Conservation (phyloP, 2,797 vertebrate genomes). For the Coregonus sp. region DNA sequence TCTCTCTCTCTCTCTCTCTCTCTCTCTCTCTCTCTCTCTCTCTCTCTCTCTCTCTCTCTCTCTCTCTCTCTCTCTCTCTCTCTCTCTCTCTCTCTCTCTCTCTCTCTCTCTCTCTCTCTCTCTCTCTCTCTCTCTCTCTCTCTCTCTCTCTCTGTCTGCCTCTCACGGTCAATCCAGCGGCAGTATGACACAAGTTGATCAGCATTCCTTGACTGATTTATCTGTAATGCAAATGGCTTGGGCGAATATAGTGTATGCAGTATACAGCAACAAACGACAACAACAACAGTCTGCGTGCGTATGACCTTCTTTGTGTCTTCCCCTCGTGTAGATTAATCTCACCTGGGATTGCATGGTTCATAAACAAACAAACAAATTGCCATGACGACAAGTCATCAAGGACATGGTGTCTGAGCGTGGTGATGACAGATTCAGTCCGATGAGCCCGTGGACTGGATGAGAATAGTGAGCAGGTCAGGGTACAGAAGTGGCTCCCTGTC, state of each 20-base stretch:
- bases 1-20: too few species aligned
- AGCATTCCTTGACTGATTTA: constrained; percentile 33
- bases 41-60: too few species aligned
- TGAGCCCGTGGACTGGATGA: constrained; percentile 10
- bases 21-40: too few species aligned
- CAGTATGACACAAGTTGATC: constrained; percentile 38
- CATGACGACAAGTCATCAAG: constrained; percentile 5
- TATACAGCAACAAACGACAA: constrained; percentile 23
- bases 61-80: too few species aligned
- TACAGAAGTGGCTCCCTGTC: constrained; percentile 2
- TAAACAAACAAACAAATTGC: constrained; percentile 60
- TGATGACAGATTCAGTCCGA: constrained; percentile 28
- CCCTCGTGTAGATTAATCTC: constrained; percentile 60
- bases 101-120: too few species aligned
- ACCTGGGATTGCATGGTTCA: constrained; percentile 63
- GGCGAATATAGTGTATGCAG: constrained; percentile 13
- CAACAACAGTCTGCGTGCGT: constrained; percentile 13
- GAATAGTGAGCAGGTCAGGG: constrained; percentile 17
- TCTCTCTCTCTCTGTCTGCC: too few species aligned
- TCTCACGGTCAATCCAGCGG: constrained; percentile 20
- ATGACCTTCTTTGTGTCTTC: constrained; percentile 45
- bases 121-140: neutral
- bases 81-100: neutral
- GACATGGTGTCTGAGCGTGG: constrained; percentile 6
- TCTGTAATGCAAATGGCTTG: constrained; percentile 38